Conservation (phyloP, 2,797 vertebrate genomes). For the Myripristis murdjan region DNA sequence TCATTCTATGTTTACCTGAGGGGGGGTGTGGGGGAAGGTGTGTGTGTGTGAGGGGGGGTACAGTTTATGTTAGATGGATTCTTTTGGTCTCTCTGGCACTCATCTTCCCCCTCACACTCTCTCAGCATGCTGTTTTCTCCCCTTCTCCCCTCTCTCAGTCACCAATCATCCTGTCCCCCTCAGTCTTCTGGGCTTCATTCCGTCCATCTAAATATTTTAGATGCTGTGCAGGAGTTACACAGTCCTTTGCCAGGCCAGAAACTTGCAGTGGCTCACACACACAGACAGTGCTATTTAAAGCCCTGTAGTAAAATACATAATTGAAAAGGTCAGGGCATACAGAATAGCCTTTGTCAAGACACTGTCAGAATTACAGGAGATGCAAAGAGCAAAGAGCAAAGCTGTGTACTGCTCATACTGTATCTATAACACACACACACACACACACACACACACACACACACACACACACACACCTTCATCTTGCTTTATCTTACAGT, state of each 20-base stretch:
- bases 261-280: constrained; percentile 7
- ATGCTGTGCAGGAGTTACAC: constrained; percentile 29
- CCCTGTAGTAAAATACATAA: constrained; percentile 42
- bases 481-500: too few species aligned
- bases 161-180: constrained; percentile 35
- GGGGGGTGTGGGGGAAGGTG: too few species aligned
- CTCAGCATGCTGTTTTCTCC: constrained; percentile 17
- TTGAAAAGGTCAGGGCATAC: constrained; percentile 46
- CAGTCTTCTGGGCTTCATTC: constrained; percentile 45
- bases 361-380: constrained; percentile 20
- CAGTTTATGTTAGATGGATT: constrained; percentile 35
- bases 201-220: constrained; percentile 56
- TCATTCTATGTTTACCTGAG: constrained; percentile 46
- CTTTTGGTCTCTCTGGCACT: constrained; percentile 27
- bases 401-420: not conserved
- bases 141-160: constrained; percentile 34
- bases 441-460: not conserved
- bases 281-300: constrained; percentile 26
- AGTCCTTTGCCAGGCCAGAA: constrained; percentile 15
- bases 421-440: not conserved
- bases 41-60: too few species aligned
- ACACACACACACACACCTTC: not conserved
- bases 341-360: constrained; percentile 20
- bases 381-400: constrained; percentile 12
- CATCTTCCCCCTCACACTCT: constrained; percentile 19